Base-by-base conservation (phyloP, 2,113 vertebrate species). In the Eupsittula cactorum region DNA sequence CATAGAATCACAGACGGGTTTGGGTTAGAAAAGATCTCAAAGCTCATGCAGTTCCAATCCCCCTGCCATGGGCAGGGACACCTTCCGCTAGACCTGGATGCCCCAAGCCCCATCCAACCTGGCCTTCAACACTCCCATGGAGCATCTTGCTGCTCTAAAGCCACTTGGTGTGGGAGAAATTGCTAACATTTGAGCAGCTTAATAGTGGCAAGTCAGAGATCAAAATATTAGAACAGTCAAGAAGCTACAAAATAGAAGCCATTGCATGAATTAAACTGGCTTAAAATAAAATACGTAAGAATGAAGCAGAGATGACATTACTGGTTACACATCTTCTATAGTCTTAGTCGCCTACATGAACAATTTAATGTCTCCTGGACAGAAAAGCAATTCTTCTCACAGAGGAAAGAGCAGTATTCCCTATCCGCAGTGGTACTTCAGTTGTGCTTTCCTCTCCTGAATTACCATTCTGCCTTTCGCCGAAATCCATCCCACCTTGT, bases 321-420 rank as follows among this genome's bases (percentile, higher is more conserved):
- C 16, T 9, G 11, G 20, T 7, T 10, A 50, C 0, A 13, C 2
- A 52, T 15, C 60, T 24, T 12, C 27, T 19, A 6, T 3, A 37
- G 41, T 14, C 47, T 24, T 24, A 5, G 11, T 12, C 6, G 25
- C 5, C 41, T 14, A 8, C 2, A 33, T 3, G 9, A 46, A 59
- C 7, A 10, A 29, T 25, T 71, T 55, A 7, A 62, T 67, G 73
- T 50, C n/a, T 15, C 9, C 29, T 9, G 52, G n/a, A 28, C 8
- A 31, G 17, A 84, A 52, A 52, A n/a, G 13, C 12, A 13, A 11
- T 42, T 65, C 57, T 47, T 16, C 39, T 18, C 68, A 11, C 44
- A 35, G 29, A 29, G 7, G 39, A 17, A 47, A 41, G 0, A 67
- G 52, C 3, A 53, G n/a, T 6, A 39, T 53, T 44, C 16, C 42